These are phyloP conservation scores for Drosophila takahashii DNA, from an alignment of 1,140 invertebrate species.

Conservation along the genomic window DNA sequence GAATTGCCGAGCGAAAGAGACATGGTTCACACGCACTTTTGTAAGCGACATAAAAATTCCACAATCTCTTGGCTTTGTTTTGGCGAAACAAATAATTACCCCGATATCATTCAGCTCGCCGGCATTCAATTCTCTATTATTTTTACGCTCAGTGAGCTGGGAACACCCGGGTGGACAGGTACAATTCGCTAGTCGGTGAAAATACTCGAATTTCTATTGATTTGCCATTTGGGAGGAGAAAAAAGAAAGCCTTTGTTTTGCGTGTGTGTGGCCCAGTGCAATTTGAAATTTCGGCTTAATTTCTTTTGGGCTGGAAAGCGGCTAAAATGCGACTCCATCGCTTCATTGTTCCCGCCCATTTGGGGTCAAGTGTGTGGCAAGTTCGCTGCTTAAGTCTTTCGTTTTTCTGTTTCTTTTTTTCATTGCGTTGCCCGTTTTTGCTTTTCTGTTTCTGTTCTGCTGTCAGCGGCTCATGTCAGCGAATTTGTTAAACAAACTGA, in stretches of 20 bases:
- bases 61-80: slow-evolving; percentile 45
- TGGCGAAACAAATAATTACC: slow-evolving; percentile 49
- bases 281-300: slow-evolving; percentile 71
- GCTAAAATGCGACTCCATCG: slow-evolving; percentile 61
- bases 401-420: slow-evolving; percentile 41
- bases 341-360: slow-evolving; percentile 40
- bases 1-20: slow-evolving; percentile 28
- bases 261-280: slow-evolving; percentile 65
- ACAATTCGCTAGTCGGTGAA: slow-evolving; percentile 25
- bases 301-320: slow-evolving; percentile 64
- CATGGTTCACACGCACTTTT: slow-evolving; percentile 62
- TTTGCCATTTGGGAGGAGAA: slow-evolving; percentile 26
- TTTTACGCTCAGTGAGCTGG: slow-evolving; percentile 13
- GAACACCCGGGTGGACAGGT: slow-evolving; percentile 36
- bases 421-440: slow-evolving; percentile 11
- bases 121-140: slow-evolving; percentile 40
- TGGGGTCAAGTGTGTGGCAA: slow-evolving; percentile 74
- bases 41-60: slow-evolving; percentile 49
- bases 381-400: slow-evolving; percentile 79
- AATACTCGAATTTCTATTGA: slow-evolving; percentile 47
- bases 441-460: slow-evolving; percentile 42
- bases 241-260: slow-evolving; percentile 35
- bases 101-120: slow-evolving; percentile 7
- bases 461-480: slow-evolving; percentile 75
- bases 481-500: slow-evolving; percentile 80